phyloP scores from a whole-genome alignment of 2,888 invertebrate species.

The Margaritifera margaritifera region DNA sequence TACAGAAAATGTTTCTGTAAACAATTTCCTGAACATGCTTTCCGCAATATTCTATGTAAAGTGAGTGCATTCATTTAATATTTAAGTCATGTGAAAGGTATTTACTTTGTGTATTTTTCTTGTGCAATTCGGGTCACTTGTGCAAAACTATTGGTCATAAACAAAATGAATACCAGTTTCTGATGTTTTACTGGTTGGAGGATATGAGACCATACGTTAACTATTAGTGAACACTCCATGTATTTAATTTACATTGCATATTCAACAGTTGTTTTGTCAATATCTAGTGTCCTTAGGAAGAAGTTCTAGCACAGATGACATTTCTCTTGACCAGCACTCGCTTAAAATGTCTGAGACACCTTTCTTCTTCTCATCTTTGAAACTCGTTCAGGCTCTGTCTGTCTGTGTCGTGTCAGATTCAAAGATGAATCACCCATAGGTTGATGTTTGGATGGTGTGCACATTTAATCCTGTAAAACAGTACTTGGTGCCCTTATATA shows the following conservation, averaged over 20 bases:
- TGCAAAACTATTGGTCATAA: not conserved
- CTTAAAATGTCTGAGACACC: slow-evolving; percentile 8
- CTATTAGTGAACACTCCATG: slow-evolving; percentile 4
- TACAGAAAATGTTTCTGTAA: slow-evolving; percentile 14
- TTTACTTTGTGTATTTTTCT: not conserved
- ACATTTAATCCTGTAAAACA: no score
- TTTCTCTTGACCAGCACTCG: slow-evolving; percentile 1
- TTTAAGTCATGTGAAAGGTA: no score
- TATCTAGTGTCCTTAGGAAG: slow-evolving; percentile 8
- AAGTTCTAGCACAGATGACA: slow-evolving; percentile 10
- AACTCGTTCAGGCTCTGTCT: no score
- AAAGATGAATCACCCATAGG: no score
- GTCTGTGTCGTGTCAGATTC: no score
- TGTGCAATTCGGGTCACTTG: not conserved
- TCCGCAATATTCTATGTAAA: not conserved
- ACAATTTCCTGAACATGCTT: slow-evolving; percentile 8
- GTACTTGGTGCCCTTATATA: no score
- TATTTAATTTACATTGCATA: slow-evolving; percentile 8
- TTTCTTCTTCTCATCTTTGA: not conserved
- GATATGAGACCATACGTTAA: slow-evolving; percentile 1
- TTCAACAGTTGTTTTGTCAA: slow-evolving; percentile 8
- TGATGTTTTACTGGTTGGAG: slow-evolving; percentile 10
- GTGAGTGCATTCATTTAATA: no score
- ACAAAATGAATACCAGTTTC: not conserved
- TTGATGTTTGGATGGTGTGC: no score